These are phyloP conservation scores for Xestoiulus laeticollis DNA, from an alignment of 2,888 invertebrate genomes.

Conservation along the genomic window DNA sequence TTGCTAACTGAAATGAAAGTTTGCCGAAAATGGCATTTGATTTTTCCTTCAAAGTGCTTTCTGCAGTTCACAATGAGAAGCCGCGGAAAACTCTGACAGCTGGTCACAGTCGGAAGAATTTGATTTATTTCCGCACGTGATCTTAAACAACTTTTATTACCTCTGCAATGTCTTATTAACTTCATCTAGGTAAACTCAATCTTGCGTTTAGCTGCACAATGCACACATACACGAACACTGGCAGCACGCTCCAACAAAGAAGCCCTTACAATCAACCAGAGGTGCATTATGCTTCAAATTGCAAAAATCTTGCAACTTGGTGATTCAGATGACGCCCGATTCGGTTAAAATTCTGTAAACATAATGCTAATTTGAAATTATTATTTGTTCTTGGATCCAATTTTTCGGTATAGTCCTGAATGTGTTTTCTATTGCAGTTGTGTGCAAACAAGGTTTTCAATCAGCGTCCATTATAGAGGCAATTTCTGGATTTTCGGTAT, in stretches of 20 bases:
- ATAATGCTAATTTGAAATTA: no score
- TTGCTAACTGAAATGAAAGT: slow-evolving; percentile 40
- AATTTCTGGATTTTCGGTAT: not conserved
- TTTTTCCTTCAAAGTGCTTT: not conserved
- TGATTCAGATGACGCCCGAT: no score
- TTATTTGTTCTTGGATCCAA: no score
- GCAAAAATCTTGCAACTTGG: no score
- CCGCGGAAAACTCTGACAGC: slow-evolving; percentile 2
- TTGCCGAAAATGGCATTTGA: slow-evolving; percentile 27
- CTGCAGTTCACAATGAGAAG: not conserved
- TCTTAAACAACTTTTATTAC: slow-evolving; percentile 25
- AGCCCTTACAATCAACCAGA: no score
- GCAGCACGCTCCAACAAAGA: no score
- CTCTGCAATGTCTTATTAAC: slow-evolving; percentile 32
- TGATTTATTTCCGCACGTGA: not conserved
- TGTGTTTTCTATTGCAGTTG: not conserved
- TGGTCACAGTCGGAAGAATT: slow-evolving; percentile 12
- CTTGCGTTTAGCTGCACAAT: not conserved
- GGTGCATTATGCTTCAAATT: no score
- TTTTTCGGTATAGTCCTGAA: not conserved
- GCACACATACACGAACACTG: not conserved
- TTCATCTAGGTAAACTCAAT: not conserved
- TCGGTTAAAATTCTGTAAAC: no score
- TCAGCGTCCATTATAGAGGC: not conserved
- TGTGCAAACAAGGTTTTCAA: not conserved